Evolutionary conservation across 2,113 vertebrate genomes (phyloP).

Genomic region (Melanerpes formicivorus): DNA sequence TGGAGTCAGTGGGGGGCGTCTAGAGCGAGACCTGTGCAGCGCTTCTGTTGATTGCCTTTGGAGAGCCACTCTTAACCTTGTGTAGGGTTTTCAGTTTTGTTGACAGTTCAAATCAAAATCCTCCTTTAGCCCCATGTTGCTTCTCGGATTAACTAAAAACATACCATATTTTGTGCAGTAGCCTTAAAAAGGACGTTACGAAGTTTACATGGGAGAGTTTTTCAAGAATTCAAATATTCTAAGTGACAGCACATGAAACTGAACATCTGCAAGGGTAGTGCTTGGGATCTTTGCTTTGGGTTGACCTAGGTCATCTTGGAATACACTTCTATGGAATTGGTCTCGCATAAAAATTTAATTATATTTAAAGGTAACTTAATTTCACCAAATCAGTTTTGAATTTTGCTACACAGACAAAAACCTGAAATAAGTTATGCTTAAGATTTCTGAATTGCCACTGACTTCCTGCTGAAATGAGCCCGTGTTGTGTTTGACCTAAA

Average conservation of each 20-base stretch:
- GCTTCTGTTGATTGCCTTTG: neutral
- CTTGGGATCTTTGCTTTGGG: neutral
- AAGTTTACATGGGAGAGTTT: neutral
- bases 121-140: rapidly evolving
- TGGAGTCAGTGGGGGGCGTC: rapidly evolving
- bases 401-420: rapidly evolving
- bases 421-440: neutral
- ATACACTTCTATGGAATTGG: rapidly evolving
- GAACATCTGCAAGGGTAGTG: neutral
- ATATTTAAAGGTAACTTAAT: rapidly evolving
- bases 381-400: neutral
- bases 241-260: rapidly evolving
- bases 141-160: neutral
- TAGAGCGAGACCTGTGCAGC: rapidly evolving
- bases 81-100: neutral
- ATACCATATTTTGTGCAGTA: neutral
- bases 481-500: neutral
- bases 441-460: rapidly evolving
- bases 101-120: rapidly evolving
- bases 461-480: neutral
- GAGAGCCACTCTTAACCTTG: neutral
- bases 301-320: rapidly evolving
- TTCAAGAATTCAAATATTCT: neutral
- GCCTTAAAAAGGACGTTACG: rapidly evolving
- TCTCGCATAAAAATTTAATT: neutral